phyloP scores from a whole-genome alignment of 1,140 invertebrate species.

The Scaptomyza graminum region DNA sequence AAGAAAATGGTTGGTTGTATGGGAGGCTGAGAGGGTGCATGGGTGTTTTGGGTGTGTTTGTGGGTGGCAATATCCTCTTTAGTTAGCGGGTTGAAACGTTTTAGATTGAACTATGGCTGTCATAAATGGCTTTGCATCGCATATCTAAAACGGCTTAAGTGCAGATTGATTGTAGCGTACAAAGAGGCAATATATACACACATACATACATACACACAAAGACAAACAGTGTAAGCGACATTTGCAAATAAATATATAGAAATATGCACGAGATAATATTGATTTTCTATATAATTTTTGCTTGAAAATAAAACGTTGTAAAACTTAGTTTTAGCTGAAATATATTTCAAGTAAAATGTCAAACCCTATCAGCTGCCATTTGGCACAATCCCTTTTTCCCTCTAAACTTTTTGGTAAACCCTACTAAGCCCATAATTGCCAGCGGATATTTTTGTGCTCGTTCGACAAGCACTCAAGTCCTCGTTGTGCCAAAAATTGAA shows the following conservation, averaged over 20 bases:
- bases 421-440: slow-evolving; percentile 68
- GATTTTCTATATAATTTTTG: slow-evolving; percentile 9
- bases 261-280: slow-evolving; percentile 10
- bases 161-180: slow-evolving; percentile 41
- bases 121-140: slow-evolving; percentile 50
- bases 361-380: too few relatives aligned
- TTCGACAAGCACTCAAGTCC: slow-evolving; percentile 60
- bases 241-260: not conserved
- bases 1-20: slow-evolving; percentile 68
- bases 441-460: slow-evolving; percentile 16
- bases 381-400: too few relatives aligned
- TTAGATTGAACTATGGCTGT: slow-evolving; percentile 76
- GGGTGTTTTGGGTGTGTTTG: not conserved
- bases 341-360: too few relatives aligned
- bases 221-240: slow-evolving; percentile 2
- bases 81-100: slow-evolving; percentile 73
- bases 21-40: not conserved
- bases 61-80: slow-evolving; percentile 71
- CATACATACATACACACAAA: not conserved
- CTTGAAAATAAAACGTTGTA: too few relatives aligned
- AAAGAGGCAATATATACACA: slow-evolving; percentile 26
- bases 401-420: slow-evolving; percentile 10
- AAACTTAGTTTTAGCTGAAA: too few relatives aligned
- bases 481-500: slow-evolving; percentile 33
- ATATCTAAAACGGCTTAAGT: slow-evolving; percentile 60